phyloP scores from a whole-genome alignment of 1,140 invertebrate genomes.

The Neodiprion virginianus region DNA sequence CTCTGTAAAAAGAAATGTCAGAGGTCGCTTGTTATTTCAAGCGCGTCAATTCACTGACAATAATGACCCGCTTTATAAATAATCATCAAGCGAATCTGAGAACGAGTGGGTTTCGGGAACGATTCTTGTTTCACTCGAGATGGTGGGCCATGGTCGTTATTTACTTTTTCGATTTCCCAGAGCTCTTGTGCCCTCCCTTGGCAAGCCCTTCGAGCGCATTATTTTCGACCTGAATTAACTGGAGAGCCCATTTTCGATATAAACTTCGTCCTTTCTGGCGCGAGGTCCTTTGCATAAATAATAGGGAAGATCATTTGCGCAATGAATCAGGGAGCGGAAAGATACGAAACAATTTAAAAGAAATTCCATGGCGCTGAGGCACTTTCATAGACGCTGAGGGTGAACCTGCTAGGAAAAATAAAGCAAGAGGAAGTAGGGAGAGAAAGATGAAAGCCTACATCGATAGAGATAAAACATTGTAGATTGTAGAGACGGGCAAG shows the following conservation, averaged over 20 bases:
- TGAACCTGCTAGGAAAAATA: not conserved
- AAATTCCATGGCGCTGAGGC: too few relatives aligned
- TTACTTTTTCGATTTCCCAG: constrained; percentile 13
- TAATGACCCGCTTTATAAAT: constrained; percentile 7
- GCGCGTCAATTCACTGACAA: not conserved
- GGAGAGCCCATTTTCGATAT: not conserved
- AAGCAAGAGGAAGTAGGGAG: not conserved
- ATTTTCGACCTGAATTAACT: constrained; percentile 15
- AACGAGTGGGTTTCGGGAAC: not conserved
- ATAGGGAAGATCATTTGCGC: constrained; percentile 12
- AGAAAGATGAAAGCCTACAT: not conserved
- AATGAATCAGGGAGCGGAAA: not conserved
- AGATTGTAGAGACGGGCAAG: too few relatives aligned
- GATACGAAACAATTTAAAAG: not conserved
- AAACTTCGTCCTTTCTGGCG: not conserved
- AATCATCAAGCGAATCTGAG: not conserved
- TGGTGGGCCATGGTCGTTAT: not conserved
- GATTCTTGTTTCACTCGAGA: not conserved
- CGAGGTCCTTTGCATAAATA: constrained; percentile 10
- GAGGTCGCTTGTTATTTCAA: not conserved
- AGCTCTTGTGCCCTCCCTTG: not conserved
- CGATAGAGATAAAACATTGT: not conserved
- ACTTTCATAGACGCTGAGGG: too few relatives aligned
- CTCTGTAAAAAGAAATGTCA: not conserved
- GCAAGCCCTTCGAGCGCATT: not conserved